Base-by-base conservation (phyloP, 1,140 invertebrate species). In the Macrostomum lignano region DNA sequence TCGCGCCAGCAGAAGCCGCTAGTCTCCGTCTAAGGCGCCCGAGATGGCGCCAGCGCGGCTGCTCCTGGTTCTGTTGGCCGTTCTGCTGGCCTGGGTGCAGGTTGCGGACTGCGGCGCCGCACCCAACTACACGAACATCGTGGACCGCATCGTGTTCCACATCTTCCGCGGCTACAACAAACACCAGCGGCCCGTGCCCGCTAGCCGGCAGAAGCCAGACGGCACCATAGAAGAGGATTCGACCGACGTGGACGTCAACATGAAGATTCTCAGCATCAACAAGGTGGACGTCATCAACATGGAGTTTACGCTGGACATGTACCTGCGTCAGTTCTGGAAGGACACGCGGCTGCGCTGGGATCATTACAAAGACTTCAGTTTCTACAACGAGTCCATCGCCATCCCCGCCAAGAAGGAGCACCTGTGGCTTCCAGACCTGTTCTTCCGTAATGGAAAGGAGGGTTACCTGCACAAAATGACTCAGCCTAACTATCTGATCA, bases 391-490 rank as follows among this genome's bases (percentile, higher is more conserved):
- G 7, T 15, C 15, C 19, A 33, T 33, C 11, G 32, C 19, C 6
- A 25, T 25, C 13, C 32, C 32, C 7, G 14, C 13, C 13, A 17
- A 25, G 4, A 14, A 20, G 4, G 34, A 65, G 41, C 52, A 52
- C 34, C 65, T 68, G 36, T 67, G 66, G 67, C 63, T 67, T 36
- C 66, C 66, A 1, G 65, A 68, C 43, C 61, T 67, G 2, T 69
- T 68, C 45, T 69, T 68, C 42, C 63, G 65, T 22, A 70, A 70
- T 46, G 67, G 66, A 21, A 71, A 70, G 49, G 58, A 65, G 38
- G 67, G 47, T 7, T 35, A 40, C 25, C 44, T 46, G 30, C 47
- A 49, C 25, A 28, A 36, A 11, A 43, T 52, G 9, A 52, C 49
- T 2, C 65, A 69, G 11, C 66, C 69, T 3, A 70, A 70, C 45